Evolutionary conservation across 2,797 vertebrate species (phyloP), one percentile per base, ranked within the genome.

Genomic region (Schizopygopsis pylzovi): DNA sequence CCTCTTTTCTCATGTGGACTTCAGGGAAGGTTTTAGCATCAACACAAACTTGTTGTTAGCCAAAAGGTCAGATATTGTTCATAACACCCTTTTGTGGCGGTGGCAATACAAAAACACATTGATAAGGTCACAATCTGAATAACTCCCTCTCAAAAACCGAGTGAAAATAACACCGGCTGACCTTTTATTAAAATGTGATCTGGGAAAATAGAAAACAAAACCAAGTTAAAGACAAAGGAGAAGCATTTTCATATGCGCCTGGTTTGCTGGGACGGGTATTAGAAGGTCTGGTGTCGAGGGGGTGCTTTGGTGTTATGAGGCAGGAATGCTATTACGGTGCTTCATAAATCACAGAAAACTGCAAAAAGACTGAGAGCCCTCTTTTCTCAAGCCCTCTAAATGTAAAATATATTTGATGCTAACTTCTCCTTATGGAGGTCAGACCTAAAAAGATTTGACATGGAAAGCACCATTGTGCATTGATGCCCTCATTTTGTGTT

Each of bases 61-160:
- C 39, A 54, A 94, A 94, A 95, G 95, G 95, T 94, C 93, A 92
- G 77, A 87, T 89, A 91, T 73, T 41, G 76, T 77, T 83, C 49
- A 52, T 79, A 82, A 78, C 82, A 80, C 37, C 45, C 82, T 87
- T 83, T 67, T 77, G 71, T 85, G 87, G 79, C 41, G 39, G 78
- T 86, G 81, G 85, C 86, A 54, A 87, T 87, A 81, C 82, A 87
- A 89, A 81, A 85, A 89, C 73, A 75, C 72, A 33, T 70, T 86
- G 86, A 90, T 87, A 90, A 90, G 89, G 89, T 89, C 88, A 83
- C 70, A 78, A 90, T 90, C 84, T 89, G 79, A 90, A 90, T 90
- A 90, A 89, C 47, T 81, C 82, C n/a, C 56, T 81, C 63, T 85
- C 73, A 61, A 63, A 78, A 78, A 52, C 18, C 45, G 56, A 77